phyloP scores from a whole-genome alignment of 2,113 vertebrate genomes.

The Aepyceros melampus region DNA sequence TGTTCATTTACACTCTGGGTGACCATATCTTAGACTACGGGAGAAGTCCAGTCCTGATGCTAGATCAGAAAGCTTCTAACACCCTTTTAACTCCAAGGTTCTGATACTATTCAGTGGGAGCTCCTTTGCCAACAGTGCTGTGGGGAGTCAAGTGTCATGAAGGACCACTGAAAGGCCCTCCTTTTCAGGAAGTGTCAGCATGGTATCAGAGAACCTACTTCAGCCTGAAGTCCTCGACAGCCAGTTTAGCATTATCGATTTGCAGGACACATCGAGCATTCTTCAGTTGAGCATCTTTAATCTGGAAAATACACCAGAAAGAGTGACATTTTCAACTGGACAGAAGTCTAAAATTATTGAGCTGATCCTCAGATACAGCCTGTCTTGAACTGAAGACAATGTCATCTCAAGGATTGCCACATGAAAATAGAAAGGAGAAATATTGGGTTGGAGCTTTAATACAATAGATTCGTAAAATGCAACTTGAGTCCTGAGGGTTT shows the following conservation, averaged over 20 bases:
- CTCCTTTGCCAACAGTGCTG: neutral
- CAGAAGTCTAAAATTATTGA: neutral
- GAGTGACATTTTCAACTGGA: neutral
- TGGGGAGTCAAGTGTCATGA: neutral
- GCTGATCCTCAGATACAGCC: neutral
- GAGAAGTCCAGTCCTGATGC: neutral
- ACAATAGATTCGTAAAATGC: neutral
- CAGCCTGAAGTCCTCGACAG: conserved; percentile 81
- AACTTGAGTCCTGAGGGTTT: neutral
- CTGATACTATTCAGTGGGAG: neutral
- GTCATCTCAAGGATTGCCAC: neutral
- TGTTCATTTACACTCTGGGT: neutral
- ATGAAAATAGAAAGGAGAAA: neutral
- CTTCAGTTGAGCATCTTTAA: conserved; percentile 59
- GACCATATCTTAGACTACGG: neutral
- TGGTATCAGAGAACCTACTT: conserved; percentile 79
- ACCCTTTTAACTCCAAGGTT: neutral
- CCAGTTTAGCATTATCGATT: conserved; percentile 81
- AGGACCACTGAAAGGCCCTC: neutral
- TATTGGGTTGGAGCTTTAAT: neutral
- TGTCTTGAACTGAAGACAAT: neutral
- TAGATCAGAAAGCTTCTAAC: neutral
- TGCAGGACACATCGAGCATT: conserved; percentile 72
- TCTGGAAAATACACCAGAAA: conserved; percentile 68
- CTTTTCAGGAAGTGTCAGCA: neutral